phyloP scores from a whole-genome alignment of 2,113 vertebrate genomes.

The Chloebia gouldiae region DNA sequence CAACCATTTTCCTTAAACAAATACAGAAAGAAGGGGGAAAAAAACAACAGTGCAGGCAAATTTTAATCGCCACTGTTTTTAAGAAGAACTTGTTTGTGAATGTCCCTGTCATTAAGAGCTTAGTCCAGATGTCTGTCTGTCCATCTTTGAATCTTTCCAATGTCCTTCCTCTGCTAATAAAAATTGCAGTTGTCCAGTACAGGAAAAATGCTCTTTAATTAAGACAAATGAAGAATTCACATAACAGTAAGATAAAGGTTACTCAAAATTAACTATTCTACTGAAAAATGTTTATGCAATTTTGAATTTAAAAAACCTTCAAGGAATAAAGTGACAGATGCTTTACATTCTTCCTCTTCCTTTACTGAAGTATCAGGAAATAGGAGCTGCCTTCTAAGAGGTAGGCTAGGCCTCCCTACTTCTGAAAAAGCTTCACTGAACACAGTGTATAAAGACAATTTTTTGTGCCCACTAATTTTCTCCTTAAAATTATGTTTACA shows the following conservation, averaged over 20 bases:
- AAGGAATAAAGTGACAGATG: not conserved
- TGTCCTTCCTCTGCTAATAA: not conserved
- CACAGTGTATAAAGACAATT: not conserved
- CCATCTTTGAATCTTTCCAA: not conserved
- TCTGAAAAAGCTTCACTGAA: not conserved
- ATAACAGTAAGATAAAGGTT: not conserved
- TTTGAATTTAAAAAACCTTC: not conserved
- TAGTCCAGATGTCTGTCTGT: not conserved
- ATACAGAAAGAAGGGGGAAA: not conserved
- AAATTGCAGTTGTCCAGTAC: not conserved
- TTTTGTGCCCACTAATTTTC: not conserved
- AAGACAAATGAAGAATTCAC: not conserved
- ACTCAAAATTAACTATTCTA: not conserved
- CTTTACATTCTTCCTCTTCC: not conserved
- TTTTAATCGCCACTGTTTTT: not conserved
- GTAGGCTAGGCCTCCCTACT: not conserved
- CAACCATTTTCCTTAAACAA: not conserved
- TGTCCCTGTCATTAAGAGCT: not conserved
- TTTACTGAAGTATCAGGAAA: not conserved
- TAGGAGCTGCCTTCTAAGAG: not conserved
- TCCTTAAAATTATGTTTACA: not conserved
- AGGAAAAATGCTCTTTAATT: not conserved
- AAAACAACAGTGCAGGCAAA: not conserved
- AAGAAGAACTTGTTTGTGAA: not conserved
- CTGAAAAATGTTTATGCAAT: not conserved